A percentile compares a stretch with the other conserved stretches of the same genome.
phyloP scores from a whole-genome alignment of 1,140 invertebrate genomes.

The Pteromalus puparum region DNA sequence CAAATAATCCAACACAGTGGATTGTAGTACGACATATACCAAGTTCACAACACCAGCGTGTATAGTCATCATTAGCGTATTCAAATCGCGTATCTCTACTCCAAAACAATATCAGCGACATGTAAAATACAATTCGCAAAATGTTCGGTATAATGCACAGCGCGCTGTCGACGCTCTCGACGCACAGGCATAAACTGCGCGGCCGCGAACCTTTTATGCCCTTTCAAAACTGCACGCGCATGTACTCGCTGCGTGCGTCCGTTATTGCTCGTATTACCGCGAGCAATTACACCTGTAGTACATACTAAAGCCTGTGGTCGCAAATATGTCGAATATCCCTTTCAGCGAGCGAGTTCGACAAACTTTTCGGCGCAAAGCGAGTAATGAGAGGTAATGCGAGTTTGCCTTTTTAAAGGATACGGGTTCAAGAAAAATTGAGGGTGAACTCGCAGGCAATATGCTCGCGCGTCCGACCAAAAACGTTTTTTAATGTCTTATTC shows the following conservation, averaged over 20 bases:
- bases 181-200: slow-evolving; percentile 11
- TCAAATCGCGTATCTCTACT: too few relatives aligned
- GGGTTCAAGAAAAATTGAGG: neutral
- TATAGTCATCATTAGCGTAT: too few relatives aligned
- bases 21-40: too few relatives aligned
- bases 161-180: neutral
- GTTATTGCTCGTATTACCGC: slow-evolving; percentile 36
- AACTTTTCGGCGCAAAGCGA: neutral
- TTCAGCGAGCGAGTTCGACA: neutral
- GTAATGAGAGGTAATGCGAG: neutral
- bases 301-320: slow-evolving; percentile 5
- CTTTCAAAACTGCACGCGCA: slow-evolving; percentile 1
- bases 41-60: too few relatives aligned
- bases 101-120: too few relatives aligned
- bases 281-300: slow-evolving; percentile 44
- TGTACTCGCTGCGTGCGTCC: slow-evolving; percentile 6
- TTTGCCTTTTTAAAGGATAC: neutral
- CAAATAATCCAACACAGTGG: too few relatives aligned
- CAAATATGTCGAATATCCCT: slow-evolving; percentile 19
- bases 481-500: slow-evolving; percentile 8
- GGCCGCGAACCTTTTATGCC: slow-evolving; percentile 9
- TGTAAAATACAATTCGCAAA: neutral
- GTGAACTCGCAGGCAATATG: slow-evolving; percentile 22
- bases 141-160: neutral
- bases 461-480: neutral